These are phyloP conservation scores for Agrilus planipennis DNA, from an alignment of 1,140 invertebrate species.

Conservation along the genomic window DNA sequence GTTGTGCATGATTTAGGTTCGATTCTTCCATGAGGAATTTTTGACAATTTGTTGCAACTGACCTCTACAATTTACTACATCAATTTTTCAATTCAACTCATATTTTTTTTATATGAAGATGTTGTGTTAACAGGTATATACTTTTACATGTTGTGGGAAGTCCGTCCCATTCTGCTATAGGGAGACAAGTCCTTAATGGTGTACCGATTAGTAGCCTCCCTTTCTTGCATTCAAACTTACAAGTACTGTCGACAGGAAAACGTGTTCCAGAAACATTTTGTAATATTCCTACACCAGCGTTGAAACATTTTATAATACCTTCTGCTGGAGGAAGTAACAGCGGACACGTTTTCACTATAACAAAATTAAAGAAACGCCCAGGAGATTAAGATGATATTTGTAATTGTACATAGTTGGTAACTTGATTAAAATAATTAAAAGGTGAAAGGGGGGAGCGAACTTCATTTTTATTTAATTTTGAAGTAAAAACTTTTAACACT, in stretches of 20 bases:
- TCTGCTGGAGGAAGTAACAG: slow-evolving; percentile 40
- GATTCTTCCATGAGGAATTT: slow-evolving; percentile 37
- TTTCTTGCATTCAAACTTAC: slow-evolving; percentile 50
- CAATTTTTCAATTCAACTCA: background rate
- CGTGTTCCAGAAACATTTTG: slow-evolving; percentile 18
- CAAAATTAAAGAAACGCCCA: no score
- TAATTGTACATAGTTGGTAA: no score
- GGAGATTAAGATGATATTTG: no score
- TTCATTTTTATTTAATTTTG: no score
- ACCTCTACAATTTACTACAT: slow-evolving; percentile 34
- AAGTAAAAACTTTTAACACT: no score
- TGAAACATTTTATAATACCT: slow-evolving; percentile 47
- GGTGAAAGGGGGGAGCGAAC: no score
- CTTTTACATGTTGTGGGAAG: slow-evolving; percentile 53
- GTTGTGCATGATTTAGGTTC: slow-evolving; percentile 38
- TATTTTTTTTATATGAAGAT: background rate
- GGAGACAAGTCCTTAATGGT: slow-evolving; percentile 51
- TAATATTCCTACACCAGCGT: slow-evolving; percentile 33
- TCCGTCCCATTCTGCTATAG: slow-evolving; percentile 57
- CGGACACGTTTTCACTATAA: slow-evolving; percentile 51
- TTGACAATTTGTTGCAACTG: slow-evolving; percentile 40
- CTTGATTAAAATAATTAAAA: no score
- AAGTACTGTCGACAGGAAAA: slow-evolving; percentile 48
- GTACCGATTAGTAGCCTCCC: slow-evolving; percentile 54
- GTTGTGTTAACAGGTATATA: slow-evolving; percentile 34